Base-by-base conservation (phyloP, 64 coral and sea anemone species). In the Hydrozoanthus tunicans region DNA sequence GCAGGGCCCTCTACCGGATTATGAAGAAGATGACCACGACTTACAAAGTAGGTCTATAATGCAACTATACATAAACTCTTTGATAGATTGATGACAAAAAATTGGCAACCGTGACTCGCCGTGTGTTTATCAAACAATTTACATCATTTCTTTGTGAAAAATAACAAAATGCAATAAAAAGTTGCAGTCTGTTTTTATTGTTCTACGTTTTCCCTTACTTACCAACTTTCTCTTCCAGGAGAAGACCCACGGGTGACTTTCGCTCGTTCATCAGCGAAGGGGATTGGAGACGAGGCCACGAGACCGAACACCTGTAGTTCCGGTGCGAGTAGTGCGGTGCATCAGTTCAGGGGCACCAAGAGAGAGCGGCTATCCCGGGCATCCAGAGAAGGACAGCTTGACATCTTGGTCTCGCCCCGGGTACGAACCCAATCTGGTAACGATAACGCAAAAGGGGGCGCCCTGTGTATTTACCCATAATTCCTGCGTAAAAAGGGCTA, bases 341-440 rank as follows among this genome's bases (percentile, higher is more conserved):
- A 72, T 56, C 84, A 61, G 12, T 88, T 60, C 55, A 88, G 84
- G n/a, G 84, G 84, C 43, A 88, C 84, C 9, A 88, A 58, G 54
- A 73, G 53, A 59, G 84, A 88, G 23, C 84, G 74, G 56, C 15
- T 88, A 12, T 88, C 84, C 9, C 68, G 69, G 11, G 24, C 20
- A 25, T 88, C 84, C 58, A 27, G 70, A 3, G 69, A 74, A 56
- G 84, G 53, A 25, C 84, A 73, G 8, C 25, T 74, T 5, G 84
- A 88, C 54, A 88, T 88, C 32, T 70, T 88, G 68, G 84, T 88
- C 11, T 88, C 84, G 7, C 84, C 84, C 55, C 73, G 84, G 69
- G 84, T 88, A 75, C 3, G 20, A 43, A 43, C 32, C 32, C 32
- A 43, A 43, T 43, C 32, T 43, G 32, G 32, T 2, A 1, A 43